phyloP scores from a whole-genome alignment of 2,888 invertebrate genomes.

The Perizoma affinitatum region DNA sequence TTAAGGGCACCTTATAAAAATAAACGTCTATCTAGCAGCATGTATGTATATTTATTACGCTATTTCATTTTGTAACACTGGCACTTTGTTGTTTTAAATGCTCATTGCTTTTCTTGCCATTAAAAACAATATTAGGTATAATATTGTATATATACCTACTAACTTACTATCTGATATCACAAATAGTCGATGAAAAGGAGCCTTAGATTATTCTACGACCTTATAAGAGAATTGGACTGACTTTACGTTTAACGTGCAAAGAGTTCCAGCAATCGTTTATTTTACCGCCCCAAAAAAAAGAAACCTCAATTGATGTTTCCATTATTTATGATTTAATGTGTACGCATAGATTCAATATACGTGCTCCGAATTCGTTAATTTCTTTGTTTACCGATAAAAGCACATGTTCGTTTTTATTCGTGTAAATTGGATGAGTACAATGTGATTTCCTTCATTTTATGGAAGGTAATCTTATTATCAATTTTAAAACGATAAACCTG shows the following conservation, averaged over 20 bases:
- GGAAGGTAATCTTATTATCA: neutral
- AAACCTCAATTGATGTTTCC: slow-evolving; percentile 17
- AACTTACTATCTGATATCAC: too few relatives aligned
- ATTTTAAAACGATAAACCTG: slow-evolving; percentile 5
- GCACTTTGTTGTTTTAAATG: too few relatives aligned
- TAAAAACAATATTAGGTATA: too few relatives aligned
- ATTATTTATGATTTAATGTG: slow-evolving; percentile 19
- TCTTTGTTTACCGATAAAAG: neutral
- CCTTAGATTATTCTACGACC: slow-evolving; percentile 2
- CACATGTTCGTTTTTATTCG: neutral
- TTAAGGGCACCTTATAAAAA: too few relatives aligned
- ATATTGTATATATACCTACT: too few relatives aligned
- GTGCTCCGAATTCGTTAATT: slow-evolving; percentile 12
- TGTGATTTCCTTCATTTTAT: neutral
- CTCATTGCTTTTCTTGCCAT: too few relatives aligned
- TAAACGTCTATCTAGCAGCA: too few relatives aligned
- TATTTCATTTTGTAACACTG: too few relatives aligned
- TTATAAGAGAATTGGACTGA: neutral
- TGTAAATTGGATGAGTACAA: too few relatives aligned
- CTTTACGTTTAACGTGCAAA: slow-evolving; percentile 7
- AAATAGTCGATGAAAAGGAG: neutral
- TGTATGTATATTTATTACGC: too few relatives aligned
- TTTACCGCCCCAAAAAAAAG: neutral
- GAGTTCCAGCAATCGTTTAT: slow-evolving; percentile 10
- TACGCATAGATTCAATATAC: slow-evolving; percentile 12